Evolutionary conservation across 2,113 vertebrate genomes (phyloP).

Genomic region (Gallinago media): DNA sequence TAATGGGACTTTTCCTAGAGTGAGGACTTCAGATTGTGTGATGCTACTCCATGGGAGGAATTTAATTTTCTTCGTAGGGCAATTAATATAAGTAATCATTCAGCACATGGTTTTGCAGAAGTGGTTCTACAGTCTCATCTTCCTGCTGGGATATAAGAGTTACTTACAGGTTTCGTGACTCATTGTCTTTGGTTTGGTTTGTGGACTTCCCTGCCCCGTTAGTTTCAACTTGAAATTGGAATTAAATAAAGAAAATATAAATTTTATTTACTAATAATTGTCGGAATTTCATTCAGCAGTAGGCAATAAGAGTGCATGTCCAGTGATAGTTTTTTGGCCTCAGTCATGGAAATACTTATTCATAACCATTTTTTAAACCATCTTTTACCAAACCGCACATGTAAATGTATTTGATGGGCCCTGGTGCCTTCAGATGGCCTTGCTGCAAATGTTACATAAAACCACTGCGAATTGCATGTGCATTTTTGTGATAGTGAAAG

Average conservation of each 20-base stretch:
- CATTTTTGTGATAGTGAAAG: not conserved
- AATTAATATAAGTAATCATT: not conserved
- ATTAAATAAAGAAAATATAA: accelerated
- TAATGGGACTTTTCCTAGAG: not conserved
- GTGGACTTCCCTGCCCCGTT: not conserved
- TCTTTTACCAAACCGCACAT: not conserved
- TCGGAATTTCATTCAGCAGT: not conserved
- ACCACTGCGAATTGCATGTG: accelerated
- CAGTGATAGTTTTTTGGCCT: not conserved
- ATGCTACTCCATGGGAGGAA: not conserved
- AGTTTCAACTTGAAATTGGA: not conserved
- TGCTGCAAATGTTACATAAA: not conserved
- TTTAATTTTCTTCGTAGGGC: not conserved
- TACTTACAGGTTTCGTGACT: not conserved
- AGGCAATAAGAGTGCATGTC: not conserved
- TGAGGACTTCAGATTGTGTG: not conserved
- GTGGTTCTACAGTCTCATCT: not conserved
- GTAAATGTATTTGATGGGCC: not conserved
- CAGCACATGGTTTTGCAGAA: not conserved
- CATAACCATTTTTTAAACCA: not conserved
- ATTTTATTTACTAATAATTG: not conserved
- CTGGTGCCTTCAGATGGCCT: not conserved
- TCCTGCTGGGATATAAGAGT: not conserved
- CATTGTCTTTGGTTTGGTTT: not conserved
- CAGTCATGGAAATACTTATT: not conserved